Conservation (phyloP, 2,113 vertebrate species). For the Pluvialis apricaria region DNA sequence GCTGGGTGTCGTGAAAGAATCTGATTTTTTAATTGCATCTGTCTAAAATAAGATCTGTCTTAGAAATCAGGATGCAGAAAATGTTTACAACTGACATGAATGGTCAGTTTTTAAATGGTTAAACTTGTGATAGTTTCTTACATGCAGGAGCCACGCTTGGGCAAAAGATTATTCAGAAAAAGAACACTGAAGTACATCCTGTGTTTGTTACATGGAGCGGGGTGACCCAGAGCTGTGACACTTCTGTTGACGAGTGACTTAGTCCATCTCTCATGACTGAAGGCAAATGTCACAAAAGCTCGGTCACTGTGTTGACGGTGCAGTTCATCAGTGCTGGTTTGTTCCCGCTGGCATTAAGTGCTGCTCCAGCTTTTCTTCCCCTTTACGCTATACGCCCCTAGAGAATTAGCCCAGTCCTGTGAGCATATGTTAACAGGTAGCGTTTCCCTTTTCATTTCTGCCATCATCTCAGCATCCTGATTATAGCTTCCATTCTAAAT, state of each 20-base stretch:
- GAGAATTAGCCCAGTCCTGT: background rate
- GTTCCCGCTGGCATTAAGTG: background rate
- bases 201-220: background rate
- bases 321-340: background rate
- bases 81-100: background rate
- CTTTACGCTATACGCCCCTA: too few relatives aligned
- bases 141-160: background rate
- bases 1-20: background rate
- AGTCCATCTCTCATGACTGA: background rate
- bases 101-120: background rate
- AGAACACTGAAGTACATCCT: background rate
- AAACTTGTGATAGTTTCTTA: background rate
- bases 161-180: background rate
- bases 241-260: background rate
- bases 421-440: background rate
- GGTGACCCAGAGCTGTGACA: background rate
- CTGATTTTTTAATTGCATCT: background rate
- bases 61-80: background rate
- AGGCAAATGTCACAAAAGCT: background rate
- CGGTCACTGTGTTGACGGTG: background rate
- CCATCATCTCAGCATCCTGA: background rate
- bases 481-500: background rate
- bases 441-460: background rate
- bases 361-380: background rate
- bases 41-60: background rate